These are phyloP conservation scores for Lepisosteus osseus DNA, from an alignment of 2,113 vertebrate genomes.

Conservation along the genomic window DNA sequence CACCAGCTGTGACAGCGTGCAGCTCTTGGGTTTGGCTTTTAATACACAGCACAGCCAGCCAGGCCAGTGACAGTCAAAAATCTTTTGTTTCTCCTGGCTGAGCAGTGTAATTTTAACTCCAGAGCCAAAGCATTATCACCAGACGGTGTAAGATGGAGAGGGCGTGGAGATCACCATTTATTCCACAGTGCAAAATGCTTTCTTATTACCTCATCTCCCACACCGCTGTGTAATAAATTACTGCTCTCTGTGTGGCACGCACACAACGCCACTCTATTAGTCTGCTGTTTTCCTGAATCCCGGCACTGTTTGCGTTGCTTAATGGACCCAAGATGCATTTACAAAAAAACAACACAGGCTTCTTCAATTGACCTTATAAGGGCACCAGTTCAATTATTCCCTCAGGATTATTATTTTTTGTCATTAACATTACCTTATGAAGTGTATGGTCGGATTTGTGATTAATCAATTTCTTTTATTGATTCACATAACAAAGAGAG, in stretches of 20 bases:
- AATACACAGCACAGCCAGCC: constrained; percentile 4
- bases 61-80: constrained; percentile 6
- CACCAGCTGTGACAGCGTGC: not conserved
- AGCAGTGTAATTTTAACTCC: not conserved
- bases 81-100: constrained; percentile 4
- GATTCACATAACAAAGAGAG: too few relatives aligned
- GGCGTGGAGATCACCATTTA: rapidly evolving
- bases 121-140: not conserved
- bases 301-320: constrained; percentile 38
- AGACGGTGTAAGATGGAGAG: not conserved
- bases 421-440: too few relatives aligned
- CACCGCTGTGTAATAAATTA: not conserved
- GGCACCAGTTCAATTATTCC: constrained; percentile 8
- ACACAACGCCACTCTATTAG: not conserved
- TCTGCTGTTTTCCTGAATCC: constrained; percentile 17
- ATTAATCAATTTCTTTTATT: too few relatives aligned
- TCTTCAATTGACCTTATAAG: constrained; percentile 30
- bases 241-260: rapidly evolving
- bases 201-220: not conserved
- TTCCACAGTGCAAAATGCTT: not conserved
- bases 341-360: constrained; percentile 13
- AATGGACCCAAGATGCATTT: constrained; percentile 28
- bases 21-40: not conserved
- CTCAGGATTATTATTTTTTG: too few relatives aligned
- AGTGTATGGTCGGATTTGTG: too few relatives aligned